Evolutionary conservation across 2,113 vertebrate species (phyloP).

Genomic region (Spermophilus dauricus): DNA sequence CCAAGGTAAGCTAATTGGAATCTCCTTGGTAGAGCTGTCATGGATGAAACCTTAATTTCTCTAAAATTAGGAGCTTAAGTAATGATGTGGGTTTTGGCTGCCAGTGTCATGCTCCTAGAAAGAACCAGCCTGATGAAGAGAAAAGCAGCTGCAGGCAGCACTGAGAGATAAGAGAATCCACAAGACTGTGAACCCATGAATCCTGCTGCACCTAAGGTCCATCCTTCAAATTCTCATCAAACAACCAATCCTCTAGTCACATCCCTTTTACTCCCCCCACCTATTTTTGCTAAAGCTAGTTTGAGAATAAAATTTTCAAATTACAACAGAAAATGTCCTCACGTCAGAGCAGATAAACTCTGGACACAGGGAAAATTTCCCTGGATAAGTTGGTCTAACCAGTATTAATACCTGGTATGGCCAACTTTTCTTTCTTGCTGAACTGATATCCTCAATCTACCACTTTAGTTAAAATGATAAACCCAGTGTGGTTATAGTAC

Average conservation of each 20-base stretch:
- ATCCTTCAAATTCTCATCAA: neutral
- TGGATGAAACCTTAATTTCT: neutral
- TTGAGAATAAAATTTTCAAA: constrained; percentile 48
- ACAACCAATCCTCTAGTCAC: neutral
- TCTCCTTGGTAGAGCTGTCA: neutral
- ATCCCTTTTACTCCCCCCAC: neutral
- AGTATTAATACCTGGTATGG: neutral
- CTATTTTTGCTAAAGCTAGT: neutral
- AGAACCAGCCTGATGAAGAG: constrained; percentile 16
- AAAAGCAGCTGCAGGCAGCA: neutral
- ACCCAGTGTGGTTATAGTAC: neutral
- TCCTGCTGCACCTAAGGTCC: neutral
- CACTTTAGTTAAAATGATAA: constrained; percentile 15
- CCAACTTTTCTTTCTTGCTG: constrained; percentile 33
- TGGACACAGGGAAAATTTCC: neutral
- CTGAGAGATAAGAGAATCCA: neutral
- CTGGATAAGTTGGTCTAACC: neutral
- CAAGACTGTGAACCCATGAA: neutral
- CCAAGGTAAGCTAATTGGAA: neutral
- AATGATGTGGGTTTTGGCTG: neutral
- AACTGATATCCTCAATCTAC: neutral
- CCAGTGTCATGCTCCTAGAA: constrained; percentile 40
- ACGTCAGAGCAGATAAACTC: neutral
- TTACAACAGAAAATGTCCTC: constrained; percentile 8
- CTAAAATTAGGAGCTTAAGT: constrained; percentile 42